These are phyloP conservation scores for Megalops cyprinoides DNA, from an alignment of 2,797 vertebrate genomes.

Conservation along the genomic window DNA sequence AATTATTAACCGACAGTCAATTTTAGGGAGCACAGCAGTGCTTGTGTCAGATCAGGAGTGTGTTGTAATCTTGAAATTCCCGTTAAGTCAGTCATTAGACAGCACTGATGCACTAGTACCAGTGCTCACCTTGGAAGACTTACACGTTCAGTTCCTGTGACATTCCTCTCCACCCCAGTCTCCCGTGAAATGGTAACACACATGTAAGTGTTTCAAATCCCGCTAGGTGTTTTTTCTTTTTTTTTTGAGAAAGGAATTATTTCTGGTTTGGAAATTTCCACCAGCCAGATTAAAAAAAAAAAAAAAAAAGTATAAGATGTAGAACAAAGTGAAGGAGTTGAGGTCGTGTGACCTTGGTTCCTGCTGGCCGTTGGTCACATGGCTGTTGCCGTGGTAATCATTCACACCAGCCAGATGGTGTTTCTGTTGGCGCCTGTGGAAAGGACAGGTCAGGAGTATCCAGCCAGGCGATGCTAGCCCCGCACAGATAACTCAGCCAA, in stretches of 20 bases:
- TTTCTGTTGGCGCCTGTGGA: constrained; percentile 77
- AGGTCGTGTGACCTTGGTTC: constrained; percentile 81
- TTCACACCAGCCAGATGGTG: constrained; percentile 85
- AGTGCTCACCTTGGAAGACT: background rate
- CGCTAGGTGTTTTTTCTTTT: background rate
- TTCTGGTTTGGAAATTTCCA: background rate
- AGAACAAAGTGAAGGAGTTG: constrained; percentile 58
- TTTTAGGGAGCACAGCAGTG: constrained; percentile 6
- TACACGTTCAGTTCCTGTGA: background rate
- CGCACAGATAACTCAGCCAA: constrained; percentile 66
- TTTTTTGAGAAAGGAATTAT: background rate
- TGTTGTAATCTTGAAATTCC: constrained; percentile 12
- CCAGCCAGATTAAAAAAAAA: too few relatives aligned
- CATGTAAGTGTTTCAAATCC: background rate
- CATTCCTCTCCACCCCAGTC: background rate
- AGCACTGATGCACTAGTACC: background rate
- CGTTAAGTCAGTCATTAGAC: background rate
- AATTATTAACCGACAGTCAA: constrained; percentile 15
- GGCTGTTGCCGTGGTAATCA: constrained; percentile 79
- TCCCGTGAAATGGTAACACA: background rate
- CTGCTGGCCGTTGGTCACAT: constrained; percentile 76
- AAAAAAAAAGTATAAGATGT: background rate
- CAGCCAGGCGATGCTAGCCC: constrained; percentile 72
- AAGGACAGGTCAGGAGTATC: constrained; percentile 80
- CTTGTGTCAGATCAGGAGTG: constrained; percentile 12